Evolutionary conservation across 2,888 invertebrate genomes (phyloP).

Genomic region (Heliconius aoede): DNA sequence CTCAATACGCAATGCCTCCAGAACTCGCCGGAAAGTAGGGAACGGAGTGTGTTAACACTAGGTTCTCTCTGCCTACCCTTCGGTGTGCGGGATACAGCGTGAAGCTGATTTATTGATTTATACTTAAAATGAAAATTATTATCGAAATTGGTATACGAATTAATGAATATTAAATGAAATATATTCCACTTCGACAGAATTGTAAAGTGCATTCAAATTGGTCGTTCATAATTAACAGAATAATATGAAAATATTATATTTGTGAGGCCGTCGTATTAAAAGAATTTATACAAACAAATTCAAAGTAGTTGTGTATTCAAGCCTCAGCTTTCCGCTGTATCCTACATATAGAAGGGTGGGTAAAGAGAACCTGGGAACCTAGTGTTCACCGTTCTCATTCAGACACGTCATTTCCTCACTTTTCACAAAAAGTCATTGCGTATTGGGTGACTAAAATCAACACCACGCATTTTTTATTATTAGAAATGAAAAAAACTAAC

Average conservation of each 20-base stretch:
- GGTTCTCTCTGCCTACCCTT: too few relatives aligned
- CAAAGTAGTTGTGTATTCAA: background rate
- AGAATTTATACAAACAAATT: too few relatives aligned
- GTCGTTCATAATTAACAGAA: background rate
- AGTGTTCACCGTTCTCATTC: background rate
- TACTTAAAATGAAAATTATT: background rate
- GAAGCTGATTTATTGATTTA: too few relatives aligned
- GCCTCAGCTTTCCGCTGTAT: background rate
- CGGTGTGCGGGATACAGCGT: too few relatives aligned
- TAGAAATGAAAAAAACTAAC: too few relatives aligned
- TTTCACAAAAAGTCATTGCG: too few relatives aligned
- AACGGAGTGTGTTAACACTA: too few relatives aligned
- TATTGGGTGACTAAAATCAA: too few relatives aligned
- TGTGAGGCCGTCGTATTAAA: too few relatives aligned
- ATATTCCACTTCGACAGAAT: conserved; percentile 6
- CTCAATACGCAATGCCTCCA: too few relatives aligned
- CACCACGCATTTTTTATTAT: too few relatives aligned
- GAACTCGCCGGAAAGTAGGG: too few relatives aligned
- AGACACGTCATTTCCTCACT: background rate
- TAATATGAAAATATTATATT: background rate
- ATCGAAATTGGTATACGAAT: background rate
- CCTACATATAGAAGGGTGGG: background rate
- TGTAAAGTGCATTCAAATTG: conserved; percentile 12
- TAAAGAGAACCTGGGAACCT: background rate
- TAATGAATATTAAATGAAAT: conserved; percentile 4